Conservation (phyloP, 2,113 vertebrate species). For the Procapra przewalskii region DNA sequence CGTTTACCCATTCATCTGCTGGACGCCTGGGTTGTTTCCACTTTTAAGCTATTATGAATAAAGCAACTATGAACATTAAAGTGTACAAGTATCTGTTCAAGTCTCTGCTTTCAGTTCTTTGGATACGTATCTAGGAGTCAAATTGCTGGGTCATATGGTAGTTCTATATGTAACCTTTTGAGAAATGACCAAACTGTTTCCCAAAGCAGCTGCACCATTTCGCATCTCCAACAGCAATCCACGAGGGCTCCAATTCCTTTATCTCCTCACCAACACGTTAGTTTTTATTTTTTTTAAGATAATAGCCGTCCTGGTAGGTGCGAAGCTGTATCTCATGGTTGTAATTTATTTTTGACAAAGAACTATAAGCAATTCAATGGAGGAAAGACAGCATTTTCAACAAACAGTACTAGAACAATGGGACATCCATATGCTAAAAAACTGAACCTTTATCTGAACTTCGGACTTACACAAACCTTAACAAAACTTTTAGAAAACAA, state of each 20-base stretch:
- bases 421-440: background rate
- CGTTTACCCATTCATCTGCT: background rate
- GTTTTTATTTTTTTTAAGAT: background rate
- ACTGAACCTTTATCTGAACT: background rate
- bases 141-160: fast-evolving
- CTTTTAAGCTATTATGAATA: background rate
- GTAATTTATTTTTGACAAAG: background rate
- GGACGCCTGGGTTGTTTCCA: background rate
- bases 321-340: background rate
- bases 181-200: background rate
- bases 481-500: background rate
- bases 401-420: background rate
- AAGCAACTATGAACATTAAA: background rate
- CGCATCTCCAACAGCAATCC: background rate
- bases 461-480: background rate
- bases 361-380: background rate
- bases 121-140: background rate
- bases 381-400: background rate
- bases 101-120: background rate
- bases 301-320: background rate
- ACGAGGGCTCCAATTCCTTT: background rate
- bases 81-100: background rate
- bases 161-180: background rate
- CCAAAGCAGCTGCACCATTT: background rate
- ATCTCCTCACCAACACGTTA: background rate